Evolutionary conservation across 2,113 vertebrate genomes (phyloP), one percentile per base, ranked within the genome.

Genomic region (Sylvietta virens): DNA sequence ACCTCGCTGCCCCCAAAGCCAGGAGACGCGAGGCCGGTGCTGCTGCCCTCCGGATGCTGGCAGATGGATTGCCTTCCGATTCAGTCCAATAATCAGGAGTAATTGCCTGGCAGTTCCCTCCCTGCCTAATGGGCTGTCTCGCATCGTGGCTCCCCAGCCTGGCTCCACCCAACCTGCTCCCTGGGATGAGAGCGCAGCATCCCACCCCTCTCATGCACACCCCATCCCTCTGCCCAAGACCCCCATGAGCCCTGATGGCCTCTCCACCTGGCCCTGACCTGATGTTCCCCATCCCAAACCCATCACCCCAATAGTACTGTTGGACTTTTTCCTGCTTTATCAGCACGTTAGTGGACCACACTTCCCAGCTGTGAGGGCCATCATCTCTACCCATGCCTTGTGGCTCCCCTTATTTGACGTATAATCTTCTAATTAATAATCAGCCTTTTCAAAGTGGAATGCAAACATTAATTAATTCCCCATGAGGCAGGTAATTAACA

Each of bases 381-480:
- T 42, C 90, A 67, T 83, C 71, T 23, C 28, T 90, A 88, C 90
- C 76, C 33, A 4, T 92, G 94, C 95, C 95, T 96, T 88, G 95
- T 95, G 93, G 92, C 90, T 95, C 87, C 88, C 85, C 90, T 93
- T 96, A 96, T 91, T 94, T 96, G 95, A 96, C 86, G 57, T 86
- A 37, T 72, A 88, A 94, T 94, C 72, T 90, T 84, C 69, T 96
- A 97, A 96, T 97, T 96, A 95, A 95, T 96, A 94, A 94, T 86
- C 90, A 69, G 93, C 37, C 90, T 90, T 93, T 96, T 95, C 69
- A 93, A 96, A 96, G 88, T 45, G 62, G 92, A 95, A 79, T 5
- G 3, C 92, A 90, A 96, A 96, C 92, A 94, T 96, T 97, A 95
- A 97, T 96, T 96, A 97, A 93, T 94, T 94, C 77, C 65, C 67